Evolutionary conservation across 2,888 invertebrate species (phyloP).

Genomic region (Pinctada fucata): DNA sequence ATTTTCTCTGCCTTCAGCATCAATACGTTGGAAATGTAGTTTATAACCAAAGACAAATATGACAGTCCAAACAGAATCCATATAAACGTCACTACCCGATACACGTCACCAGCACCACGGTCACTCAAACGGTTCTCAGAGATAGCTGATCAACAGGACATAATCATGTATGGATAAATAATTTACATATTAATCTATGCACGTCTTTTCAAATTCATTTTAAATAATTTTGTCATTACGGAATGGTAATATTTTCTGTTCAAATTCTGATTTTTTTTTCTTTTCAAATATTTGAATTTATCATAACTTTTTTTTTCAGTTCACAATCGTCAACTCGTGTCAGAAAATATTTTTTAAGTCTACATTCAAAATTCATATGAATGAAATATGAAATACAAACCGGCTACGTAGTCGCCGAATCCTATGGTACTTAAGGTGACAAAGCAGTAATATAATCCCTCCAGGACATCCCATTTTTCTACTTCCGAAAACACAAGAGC

Average conservation of each 20-base stretch:
- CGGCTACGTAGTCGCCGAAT: constrained; percentile 69
- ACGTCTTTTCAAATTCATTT: too few species aligned
- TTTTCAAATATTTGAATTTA: too few species aligned
- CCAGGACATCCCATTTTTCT: constrained; percentile 67
- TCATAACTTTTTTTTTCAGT: too few species aligned
- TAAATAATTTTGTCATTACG: too few species aligned
- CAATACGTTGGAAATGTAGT: constrained; percentile 63
- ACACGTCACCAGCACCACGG: constrained; percentile 55
- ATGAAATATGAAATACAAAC: too few species aligned
- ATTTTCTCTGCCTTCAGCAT: constrained; percentile 64
- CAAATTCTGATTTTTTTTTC: too few species aligned
- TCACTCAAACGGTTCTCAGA: constrained; percentile 54
- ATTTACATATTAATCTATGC: too few species aligned
- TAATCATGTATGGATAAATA: too few species aligned
- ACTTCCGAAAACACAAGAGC: constrained; percentile 59
- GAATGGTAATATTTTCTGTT: too few species aligned
- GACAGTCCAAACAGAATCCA: constrained; percentile 71
- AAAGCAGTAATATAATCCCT: constrained; percentile 68
- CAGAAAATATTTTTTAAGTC: too few species aligned
- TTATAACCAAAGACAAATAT: constrained; percentile 69
- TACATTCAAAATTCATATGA: too few species aligned
- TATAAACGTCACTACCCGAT: constrained; percentile 64
- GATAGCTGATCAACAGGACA: constrained; percentile 41
- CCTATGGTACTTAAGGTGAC: constrained; percentile 69
- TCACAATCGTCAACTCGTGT: too few species aligned